Evolutionary conservation across 2,888 invertebrate species (phyloP), one percentile per base, ranked within the genome.

Genomic region (Halictus quadricinctus): DNA sequence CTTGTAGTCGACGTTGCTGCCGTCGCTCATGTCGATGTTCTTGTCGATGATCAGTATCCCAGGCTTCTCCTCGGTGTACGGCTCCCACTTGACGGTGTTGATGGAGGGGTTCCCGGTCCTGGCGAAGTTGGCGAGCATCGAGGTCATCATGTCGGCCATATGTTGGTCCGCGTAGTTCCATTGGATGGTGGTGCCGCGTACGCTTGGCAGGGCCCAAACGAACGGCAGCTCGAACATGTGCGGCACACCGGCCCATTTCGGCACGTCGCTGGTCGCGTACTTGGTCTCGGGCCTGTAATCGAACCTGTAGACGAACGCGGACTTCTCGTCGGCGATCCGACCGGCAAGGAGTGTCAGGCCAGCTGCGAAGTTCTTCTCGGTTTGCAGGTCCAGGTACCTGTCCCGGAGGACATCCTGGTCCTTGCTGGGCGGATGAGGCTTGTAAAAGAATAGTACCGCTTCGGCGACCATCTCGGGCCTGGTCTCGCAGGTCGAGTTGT

Each of bases 201-300:
- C 95, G 93, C 97, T 96, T 0, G 98, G 98, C 91, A 98, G 95
- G 0, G 98, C 98, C 96, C 97, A 98, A 10, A 97, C 96, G 93
- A 97, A 97, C 75, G 97, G 97, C 87, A 98, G 95, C 94, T 98
- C 98, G 89, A 96, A 97, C 94, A 97, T 96, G 93, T 98, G 97
- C 1, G 98, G 97, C 0, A 98, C 97, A 29, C 96, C 96, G 0
- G 97, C 96, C 97, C 98, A 98, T 72, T 96, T 96, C 0, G 97
- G 97, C 46, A 97, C 95, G 76, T 96, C 96, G 50, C 96, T 96
- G 72, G 96, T 95, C 5, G 96, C 96, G 48, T 96, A 95, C 74
- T 95, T 95, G 0, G 97, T 97, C 90, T 96, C 96, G 0, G 97
- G 97, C 88, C 97, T 90, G 77, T 94, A 94, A 94, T 97, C 97